Percentiles rank a stretch among this genome's conserved stretches.
Conservation (phyloP, 2,888 invertebrate species). For the Pycnomerus fuliginosus region DNA sequence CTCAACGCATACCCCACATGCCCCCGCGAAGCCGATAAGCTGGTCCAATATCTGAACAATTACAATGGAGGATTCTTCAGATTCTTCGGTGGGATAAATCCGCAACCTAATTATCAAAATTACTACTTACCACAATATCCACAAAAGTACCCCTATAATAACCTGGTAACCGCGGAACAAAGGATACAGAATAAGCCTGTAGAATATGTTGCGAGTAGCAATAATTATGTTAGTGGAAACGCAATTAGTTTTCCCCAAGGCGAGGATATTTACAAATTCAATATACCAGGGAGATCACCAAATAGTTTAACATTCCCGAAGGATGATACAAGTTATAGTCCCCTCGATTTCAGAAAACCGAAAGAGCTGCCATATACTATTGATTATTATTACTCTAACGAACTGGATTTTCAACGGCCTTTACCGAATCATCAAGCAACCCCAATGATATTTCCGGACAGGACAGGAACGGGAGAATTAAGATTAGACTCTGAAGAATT, state of each 20-base stretch:
- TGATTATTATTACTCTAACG: constrained; percentile 23
- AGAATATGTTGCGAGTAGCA: constrained; percentile 13
- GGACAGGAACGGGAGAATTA: constrained; percentile 57
- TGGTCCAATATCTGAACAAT: constrained; percentile 79
- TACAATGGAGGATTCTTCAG: constrained; percentile 84
- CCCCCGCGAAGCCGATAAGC: constrained; percentile 69
- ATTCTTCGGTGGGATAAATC: constrained; percentile 63
- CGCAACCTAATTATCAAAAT: constrained; percentile 43
- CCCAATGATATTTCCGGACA: constrained; percentile 56
- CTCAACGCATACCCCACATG: constrained; percentile 70
- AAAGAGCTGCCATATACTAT: constrained; percentile 30
- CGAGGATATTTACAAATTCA: constrained; percentile 5
- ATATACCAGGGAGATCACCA: constrained; percentile 12
- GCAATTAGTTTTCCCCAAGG: constrained; percentile 6
- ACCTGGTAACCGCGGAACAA: constrained; percentile 14
- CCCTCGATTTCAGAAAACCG: constrained; percentile 21
- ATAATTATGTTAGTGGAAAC: too few relatives aligned
- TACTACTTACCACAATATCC: constrained; percentile 15
- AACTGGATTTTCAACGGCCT: constrained; percentile 41
- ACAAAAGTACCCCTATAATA: constrained; percentile 4
- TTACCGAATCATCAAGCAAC: constrained; percentile 40
- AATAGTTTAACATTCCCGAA: constrained; percentile 31
- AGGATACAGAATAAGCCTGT: constrained; percentile 21
- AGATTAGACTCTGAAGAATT: constrained; percentile 51
- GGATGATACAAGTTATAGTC: constrained; percentile 13